Base-by-base conservation (phyloP, 1,140 invertebrate genomes). In the Tetramorium alpestre region DNA sequence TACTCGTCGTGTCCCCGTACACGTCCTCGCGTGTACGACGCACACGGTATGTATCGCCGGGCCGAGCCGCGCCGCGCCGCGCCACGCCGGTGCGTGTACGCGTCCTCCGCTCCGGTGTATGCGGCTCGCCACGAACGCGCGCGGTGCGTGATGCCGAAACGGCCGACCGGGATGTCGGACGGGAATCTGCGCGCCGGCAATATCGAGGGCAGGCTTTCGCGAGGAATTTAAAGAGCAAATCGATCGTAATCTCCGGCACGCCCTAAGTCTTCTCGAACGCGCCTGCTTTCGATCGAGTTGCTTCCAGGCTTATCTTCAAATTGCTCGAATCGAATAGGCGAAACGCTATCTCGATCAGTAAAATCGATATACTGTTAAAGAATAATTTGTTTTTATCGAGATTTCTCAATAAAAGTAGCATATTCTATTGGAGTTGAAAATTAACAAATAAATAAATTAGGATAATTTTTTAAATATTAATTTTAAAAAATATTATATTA, bases 1-100 rank as follows among this genome's bases (percentile, higher is more conserved):
- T 93, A 94, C 89, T 75, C 84, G 69, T 72, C 88, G 87, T 93
- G 93, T 93, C 93, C 93, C 87, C 91, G 84, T 93, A 93, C 92
- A 94, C 91, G 93, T 93, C 85, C 88, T 90, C 77, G 13, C 41
- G 80, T 73, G 41, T 82, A 69, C 80, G 80, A 44, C 58, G 60
- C 82, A 44, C 84, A 16, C 87, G 88, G 87, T 89, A 89, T 86
- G 72, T 76, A 76, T 64, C 70, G 70, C 13, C 60, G 28, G 25
- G 25, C 56, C 62, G 51, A 33, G 47, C 10, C 60, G 28, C 58
- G 25, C 56, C 62, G 51, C 47, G 47, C 10, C 77, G 38, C 33
- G 47, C 6, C 62, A 33, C 38, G 25, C 18, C 28, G 38, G 22
- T 58, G 49, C 44, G 44, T 18, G 38, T 85, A 76, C 81, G 47